Evolutionary conservation across 2,113 vertebrate genomes (phyloP).

Genomic region (Trematocara marginatum): DNA sequence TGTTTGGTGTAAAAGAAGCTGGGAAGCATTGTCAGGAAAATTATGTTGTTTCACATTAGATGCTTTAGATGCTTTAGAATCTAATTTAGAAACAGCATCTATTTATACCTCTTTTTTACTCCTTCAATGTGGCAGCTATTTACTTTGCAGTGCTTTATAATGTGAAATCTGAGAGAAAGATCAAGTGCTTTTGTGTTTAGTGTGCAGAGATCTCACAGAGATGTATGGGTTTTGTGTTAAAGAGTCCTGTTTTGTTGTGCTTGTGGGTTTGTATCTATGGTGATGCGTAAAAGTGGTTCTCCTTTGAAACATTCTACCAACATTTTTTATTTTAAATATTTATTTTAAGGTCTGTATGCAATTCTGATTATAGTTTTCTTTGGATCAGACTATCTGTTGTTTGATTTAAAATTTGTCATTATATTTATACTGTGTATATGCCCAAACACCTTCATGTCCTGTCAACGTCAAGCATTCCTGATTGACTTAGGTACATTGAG

Average conservation of each 20-base stretch:
- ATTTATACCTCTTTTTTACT: constrained; percentile 61
- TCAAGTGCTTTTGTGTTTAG: constrained; percentile 26
- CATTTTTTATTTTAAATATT: background rate
- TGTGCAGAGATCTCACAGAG: constrained; percentile 33
- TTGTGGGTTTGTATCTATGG: background rate
- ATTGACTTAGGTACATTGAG: background rate
- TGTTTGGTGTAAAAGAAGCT: constrained; percentile 58
- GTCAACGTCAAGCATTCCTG: background rate
- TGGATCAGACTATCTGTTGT: background rate
- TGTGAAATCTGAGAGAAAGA: constrained; percentile 20
- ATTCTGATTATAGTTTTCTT: background rate
- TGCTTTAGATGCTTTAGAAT: constrained; percentile 57
- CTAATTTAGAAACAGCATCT: constrained; percentile 36
- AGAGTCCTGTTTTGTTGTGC: constrained; percentile 12
- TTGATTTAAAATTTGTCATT: background rate
- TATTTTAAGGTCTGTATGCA: background rate
- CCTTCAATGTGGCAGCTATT: constrained; percentile 28
- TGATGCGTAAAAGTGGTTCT: background rate
- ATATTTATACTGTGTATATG: background rate
- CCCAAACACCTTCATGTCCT: background rate
- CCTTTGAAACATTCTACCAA: background rate
- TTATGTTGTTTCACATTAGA: constrained; percentile 62
- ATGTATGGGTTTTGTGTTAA: constrained; percentile 40
- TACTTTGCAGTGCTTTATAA: constrained; percentile 10
- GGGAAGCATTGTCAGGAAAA: constrained; percentile 51